Base-by-base conservation (phyloP, 2,888 invertebrate genomes). In the Tryphoninae sp. region DNA sequence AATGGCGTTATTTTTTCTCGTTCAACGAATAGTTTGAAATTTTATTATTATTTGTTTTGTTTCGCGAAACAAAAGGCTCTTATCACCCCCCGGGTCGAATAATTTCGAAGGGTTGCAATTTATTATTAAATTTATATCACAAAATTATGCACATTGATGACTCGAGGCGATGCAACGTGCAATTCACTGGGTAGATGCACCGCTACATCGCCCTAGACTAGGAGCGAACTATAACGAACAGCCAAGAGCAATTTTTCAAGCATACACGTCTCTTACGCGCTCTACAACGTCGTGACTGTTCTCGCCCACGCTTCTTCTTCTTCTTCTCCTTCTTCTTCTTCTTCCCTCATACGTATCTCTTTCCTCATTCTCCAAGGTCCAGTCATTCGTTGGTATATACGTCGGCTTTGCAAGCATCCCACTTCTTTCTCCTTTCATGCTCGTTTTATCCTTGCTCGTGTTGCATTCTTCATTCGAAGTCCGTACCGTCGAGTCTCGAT, bases 231-330 rank as follows among this genome's bases (percentile, higher is more conserved):
- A 71, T 55, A 61, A 71, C 74, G 59, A 81, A 71, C 65, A 33
- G 73, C 65, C 40, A 58, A 45, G 67, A 78, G 59, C 26, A 51
- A 16, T 74, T 74, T 75, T 42, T 62, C 68, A 40, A 61, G 53
- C 42, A 19, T 53, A 61, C 62, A 67, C 78, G 71, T 75, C 69
- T 78, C 51, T 78, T 71, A 74, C 69, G 81, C 53, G 74, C 16
- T 62, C 59, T 11, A 62, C 68, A 42, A 61, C 58, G 53, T 78
- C 81, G 81, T 78, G 78, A 78, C 81, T 68, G 69, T 68, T 69
- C 73, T 84, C 83, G 74, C 84, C 82, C 83, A 83, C 83, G 83
- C 83, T 76, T 72, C 65, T 61, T 40, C 61, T 75, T 58, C 45
- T 19, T 19, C 19, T 73, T 61, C 53, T 73, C 53, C 55, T 75